Evolutionary conservation across 2,888 invertebrate species (phyloP).

Genomic region (Balanococcus diminutus): DNA sequence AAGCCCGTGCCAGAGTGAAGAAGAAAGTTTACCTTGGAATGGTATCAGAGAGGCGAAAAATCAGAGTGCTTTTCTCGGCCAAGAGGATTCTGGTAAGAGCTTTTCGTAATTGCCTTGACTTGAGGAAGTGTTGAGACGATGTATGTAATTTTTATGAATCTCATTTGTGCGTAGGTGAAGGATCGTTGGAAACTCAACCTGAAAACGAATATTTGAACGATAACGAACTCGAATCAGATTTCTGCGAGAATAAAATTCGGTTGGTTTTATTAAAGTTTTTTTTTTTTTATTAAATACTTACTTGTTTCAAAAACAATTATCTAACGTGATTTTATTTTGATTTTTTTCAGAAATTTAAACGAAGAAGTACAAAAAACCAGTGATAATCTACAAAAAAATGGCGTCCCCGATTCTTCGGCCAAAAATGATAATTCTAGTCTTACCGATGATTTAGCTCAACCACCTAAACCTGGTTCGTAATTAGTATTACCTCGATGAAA

Average conservation of each 20-base stretch:
- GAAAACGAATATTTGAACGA: constrained; percentile 63
- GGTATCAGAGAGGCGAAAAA: constrained; percentile 61
- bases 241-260: constrained; percentile 58
- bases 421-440: constrained; percentile 25
- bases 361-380: background rate
- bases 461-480: constrained; percentile 60
- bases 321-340: background rate
- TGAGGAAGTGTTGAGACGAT: too few relatives aligned
- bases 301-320: background rate
- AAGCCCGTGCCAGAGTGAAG: constrained; percentile 60
- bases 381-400: background rate
- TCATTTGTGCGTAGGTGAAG: constrained; percentile 56
- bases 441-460: constrained; percentile 55
- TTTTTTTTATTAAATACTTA: too few relatives aligned
- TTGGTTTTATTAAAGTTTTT: constrained; percentile 58
- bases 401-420: too few relatives aligned
- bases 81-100: constrained; percentile 58
- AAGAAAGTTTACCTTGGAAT: constrained; percentile 60
- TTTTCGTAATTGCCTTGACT: constrained; percentile 47
- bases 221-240: constrained; percentile 13
- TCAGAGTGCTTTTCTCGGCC: constrained; percentile 59
- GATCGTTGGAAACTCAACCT: constrained; percentile 60
- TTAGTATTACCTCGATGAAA: background rate
- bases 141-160: background rate
- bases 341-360: background rate